Evolutionary conservation across 2,888 invertebrate genomes (phyloP).

Genomic region (Brachypterus glaber): DNA sequence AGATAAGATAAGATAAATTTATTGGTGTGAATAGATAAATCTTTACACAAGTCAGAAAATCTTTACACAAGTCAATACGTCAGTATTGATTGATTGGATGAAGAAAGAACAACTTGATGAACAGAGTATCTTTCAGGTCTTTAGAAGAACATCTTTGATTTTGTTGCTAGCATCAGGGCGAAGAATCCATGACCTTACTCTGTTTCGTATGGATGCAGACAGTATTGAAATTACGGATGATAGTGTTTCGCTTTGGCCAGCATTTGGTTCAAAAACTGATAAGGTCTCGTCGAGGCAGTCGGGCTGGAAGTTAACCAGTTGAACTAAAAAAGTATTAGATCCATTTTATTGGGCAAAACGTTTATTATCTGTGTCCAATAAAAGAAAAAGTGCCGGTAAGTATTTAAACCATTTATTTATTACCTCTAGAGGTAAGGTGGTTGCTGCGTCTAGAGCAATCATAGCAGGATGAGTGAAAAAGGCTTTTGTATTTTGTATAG

Average conservation of each 20-base stretch:
- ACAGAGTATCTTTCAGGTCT: conserved; percentile 13
- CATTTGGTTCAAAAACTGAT: conserved; percentile 25
- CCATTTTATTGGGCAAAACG: conserved; percentile 11
- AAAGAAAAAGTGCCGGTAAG: conserved; percentile 1
- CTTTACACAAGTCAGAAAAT: no score
- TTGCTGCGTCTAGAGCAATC: conserved; percentile 13
- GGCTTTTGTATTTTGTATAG: conserved; percentile 12
- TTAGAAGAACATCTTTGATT: conserved; percentile 12
- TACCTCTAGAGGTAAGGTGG: conserved; percentile 14
- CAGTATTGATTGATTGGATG: conserved; percentile 11
- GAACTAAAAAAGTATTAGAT: conserved; percentile 9
- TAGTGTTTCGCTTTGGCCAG: conserved; percentile 20
- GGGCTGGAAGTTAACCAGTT: conserved; percentile 16
- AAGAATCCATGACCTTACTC: conserved; percentile 15
- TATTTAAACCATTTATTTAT: conserved; percentile 12
- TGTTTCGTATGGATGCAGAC: conserved; percentile 11
- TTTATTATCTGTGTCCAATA: conserved; percentile 8
- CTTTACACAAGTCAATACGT: no score
- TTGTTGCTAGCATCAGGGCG: conserved; percentile 15
- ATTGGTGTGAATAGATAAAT: no score
- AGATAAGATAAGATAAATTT: no score
- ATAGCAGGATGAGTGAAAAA: conserved; percentile 17
- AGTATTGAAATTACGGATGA: conserved; percentile 7
- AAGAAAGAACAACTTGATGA: conserved; percentile 1
- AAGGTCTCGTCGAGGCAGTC: conserved; percentile 11